Evolutionary conservation across 2,797 vertebrate species (phyloP).

Genomic region (Parambassis ranga): DNA sequence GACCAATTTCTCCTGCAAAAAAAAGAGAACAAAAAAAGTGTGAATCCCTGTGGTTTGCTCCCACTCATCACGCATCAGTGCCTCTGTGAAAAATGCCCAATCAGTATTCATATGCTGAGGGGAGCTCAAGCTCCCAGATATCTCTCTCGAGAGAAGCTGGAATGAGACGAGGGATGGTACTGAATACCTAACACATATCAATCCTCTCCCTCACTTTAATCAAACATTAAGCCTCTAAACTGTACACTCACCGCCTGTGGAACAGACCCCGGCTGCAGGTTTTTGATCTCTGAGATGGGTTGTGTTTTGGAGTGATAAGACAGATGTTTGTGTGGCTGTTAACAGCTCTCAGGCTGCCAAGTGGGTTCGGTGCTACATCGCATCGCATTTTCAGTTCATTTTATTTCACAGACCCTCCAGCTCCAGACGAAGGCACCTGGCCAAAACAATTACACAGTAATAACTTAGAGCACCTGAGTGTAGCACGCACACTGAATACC

Average conservation of each 20-base stretch:
- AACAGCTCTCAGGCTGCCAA: slow-evolving; percentile 62
- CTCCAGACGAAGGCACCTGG: slow-evolving; percentile 63
- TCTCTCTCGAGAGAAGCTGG: slow-evolving; percentile 71
- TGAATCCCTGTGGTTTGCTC: slow-evolving; percentile 79
- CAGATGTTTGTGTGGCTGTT: slow-evolving; percentile 72
- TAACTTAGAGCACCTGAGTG: slow-evolving; percentile 75
- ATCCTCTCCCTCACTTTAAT: slow-evolving; percentile 65
- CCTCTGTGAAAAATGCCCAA: slow-evolving; percentile 79
- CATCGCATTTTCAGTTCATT: slow-evolving; percentile 64
- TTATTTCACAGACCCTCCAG: slow-evolving; percentile 66
- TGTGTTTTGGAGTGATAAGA: slow-evolving; percentile 77
- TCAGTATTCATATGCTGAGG: slow-evolving; percentile 79
- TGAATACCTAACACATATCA: slow-evolving; percentile 74
- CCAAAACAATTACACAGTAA: slow-evolving; percentile 77
- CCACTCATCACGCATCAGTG: slow-evolving; percentile 79
- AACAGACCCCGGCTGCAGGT: slow-evolving; percentile 59
- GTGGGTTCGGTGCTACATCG: slow-evolving; percentile 47
- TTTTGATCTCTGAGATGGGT: slow-evolving; percentile 75
- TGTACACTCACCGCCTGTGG: slow-evolving; percentile 56
- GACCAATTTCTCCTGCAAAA: slow-evolving; percentile 20
- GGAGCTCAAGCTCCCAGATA: slow-evolving; percentile 65
- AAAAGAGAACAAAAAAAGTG: slow-evolving; percentile 17
- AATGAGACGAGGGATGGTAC: slow-evolving; percentile 68
- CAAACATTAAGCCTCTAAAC: slow-evolving; percentile 75
- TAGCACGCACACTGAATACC: slow-evolving; percentile 47